phyloP scores from a whole-genome alignment of 2,888 invertebrate species.

The Euplexia lucipara region DNA sequence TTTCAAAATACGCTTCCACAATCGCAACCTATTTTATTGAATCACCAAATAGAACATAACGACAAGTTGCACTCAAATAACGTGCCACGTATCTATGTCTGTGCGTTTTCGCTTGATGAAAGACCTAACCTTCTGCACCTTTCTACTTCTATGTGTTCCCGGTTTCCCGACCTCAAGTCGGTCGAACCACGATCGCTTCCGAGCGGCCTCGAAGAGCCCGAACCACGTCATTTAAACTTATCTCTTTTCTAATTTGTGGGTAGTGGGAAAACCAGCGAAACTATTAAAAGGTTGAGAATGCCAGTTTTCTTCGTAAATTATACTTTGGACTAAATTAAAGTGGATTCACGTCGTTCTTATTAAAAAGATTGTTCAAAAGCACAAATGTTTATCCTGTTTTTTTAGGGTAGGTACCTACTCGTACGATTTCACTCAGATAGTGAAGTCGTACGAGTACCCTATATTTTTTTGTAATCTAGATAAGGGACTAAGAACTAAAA shows the following conservation, averaged over 20 bases:
- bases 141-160: neutral
- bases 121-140: conserved; percentile 4
- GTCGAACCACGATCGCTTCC: conserved; percentile 13
- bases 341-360: neutral
- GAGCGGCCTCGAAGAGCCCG: conserved; percentile 13
- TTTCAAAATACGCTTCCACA: no score
- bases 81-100: no score
- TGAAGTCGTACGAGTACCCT: no score
- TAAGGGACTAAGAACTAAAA: no score
- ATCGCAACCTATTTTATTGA: no score
- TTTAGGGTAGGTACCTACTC: no score
- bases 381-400: no score
- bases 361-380: no score
- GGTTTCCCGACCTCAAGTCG: conserved; percentile 3
- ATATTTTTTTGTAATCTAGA: no score
- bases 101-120: neutral
- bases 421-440: no score
- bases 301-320: conserved; percentile 1
- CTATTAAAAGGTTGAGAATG: conserved; percentile 26
- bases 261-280: conserved; percentile 20
- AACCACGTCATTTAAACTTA: conserved; percentile 45
- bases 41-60: no score
- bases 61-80: neutral
- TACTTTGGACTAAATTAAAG: conserved; percentile 4
- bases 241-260: conserved; percentile 39